Evolutionary conservation across 2,888 invertebrate genomes (phyloP), one percentile per base, ranked within the genome.

Genomic region (Ryuthela nishihirai): DNA sequence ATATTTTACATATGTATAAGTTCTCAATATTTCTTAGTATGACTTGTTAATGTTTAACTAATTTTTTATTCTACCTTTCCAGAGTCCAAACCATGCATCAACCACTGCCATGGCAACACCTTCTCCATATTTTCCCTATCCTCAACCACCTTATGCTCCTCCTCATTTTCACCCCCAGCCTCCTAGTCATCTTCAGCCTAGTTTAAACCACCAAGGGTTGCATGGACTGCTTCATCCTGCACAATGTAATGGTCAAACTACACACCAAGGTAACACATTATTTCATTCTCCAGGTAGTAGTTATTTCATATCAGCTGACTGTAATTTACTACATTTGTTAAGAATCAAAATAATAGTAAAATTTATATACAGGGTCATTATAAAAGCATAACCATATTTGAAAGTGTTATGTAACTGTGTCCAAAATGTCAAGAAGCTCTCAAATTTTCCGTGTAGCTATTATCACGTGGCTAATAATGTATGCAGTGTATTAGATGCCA

Each of bases 151-250:
- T 7, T 56, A 40, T 35, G 56, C 46, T 6, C 56, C 56, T 41
- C 59, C 59, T 10, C 53, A 38, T 23, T 59, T 53, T 35, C 55
- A 56, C 10, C 55, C 55, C 9, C 56, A 56, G 40, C 49, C 56
- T 20, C 59, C 59, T 59, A 59, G 59, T 59, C 59, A 59, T 39
- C 26, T 59, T 35, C 59, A 59, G 24, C 59, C 58, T 21, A 47
- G 47, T 12, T 47, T 59, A n/a, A 59, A 46, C 24, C 58, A 49
- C 12, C 59, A 52, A 23, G 43, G 17, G 21, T 43, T 59, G 17
- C 53, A 52, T 26, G 52, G 53, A 3, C 43, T 59, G n/a, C 18
- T 59, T 7, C 53, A 53, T 9, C 41, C 34, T 15, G 44, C 52
- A n/a, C 59, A 52, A 21, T 59, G 53, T 41, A 59, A 59, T 48